Percentiles rank a stretch among this genome's conserved stretches.
Conservation (phyloP, 2,113 vertebrate genomes). For the Prietella phreatophila region DNA sequence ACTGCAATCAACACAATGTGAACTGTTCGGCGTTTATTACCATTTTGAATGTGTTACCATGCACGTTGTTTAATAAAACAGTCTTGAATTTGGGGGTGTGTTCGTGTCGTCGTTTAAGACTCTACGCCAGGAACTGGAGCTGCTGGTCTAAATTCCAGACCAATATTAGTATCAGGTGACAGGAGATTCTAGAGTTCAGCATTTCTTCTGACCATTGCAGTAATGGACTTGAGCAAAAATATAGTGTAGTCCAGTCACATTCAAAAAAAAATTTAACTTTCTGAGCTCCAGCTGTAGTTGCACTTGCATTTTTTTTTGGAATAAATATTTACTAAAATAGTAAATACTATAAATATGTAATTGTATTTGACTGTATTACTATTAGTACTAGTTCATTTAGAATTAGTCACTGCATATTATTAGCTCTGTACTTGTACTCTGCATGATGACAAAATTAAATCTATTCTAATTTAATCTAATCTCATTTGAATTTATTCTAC, state of each 20-base stretch:
- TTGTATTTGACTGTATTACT: not conserved
- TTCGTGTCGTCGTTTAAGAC: constrained; percentile 7
- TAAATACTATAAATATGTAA: not conserved
- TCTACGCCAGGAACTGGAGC: not conserved
- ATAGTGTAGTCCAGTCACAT: not conserved
- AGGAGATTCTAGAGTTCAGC: not conserved
- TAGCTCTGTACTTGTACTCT: too few species aligned
- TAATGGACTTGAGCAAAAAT: not conserved
- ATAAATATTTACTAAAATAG: too few species aligned
- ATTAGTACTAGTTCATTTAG: not conserved
- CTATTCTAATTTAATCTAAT: too few species aligned
- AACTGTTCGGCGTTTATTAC: not conserved
- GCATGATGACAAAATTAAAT: too few species aligned
- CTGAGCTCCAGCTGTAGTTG: not conserved
- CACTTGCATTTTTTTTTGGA: not conserved
- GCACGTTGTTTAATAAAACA: not conserved
- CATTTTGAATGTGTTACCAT: not conserved
- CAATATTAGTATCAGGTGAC: constrained; percentile 10
- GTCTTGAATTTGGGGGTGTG: not conserved
- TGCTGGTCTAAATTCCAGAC: constrained; percentile 19
- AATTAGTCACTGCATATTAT: too few species aligned
- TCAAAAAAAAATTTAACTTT: not conserved
- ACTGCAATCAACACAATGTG: not conserved
- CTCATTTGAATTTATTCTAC: not conserved
- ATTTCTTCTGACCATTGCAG: not conserved